Evolutionary conservation across 1,140 invertebrate genomes (phyloP).

Genomic region (Brachionus rubens): DNA sequence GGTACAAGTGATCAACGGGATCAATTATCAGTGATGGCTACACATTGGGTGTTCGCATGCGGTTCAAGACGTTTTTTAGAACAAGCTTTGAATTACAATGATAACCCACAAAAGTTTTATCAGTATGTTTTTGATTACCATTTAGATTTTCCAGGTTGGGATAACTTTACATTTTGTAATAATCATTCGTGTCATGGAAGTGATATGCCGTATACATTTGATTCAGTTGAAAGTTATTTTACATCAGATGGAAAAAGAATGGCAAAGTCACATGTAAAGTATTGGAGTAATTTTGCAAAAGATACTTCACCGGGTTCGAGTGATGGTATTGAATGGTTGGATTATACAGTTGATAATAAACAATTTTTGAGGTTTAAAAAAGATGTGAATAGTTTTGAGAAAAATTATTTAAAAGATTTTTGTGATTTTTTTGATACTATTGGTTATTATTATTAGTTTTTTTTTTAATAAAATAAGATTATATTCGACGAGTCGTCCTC

Average conservation of each 20-base stretch:
- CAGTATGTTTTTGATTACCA: constrained; percentile 37
- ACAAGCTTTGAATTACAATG: constrained; percentile 9
- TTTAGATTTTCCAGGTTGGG: constrained; percentile 43
- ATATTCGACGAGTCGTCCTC: too few species aligned
- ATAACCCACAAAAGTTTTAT: not conserved
- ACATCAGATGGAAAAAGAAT: constrained; percentile 49
- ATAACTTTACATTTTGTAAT: constrained; percentile 43
- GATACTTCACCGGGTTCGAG: not conserved
- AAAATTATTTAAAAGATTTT: constrained; percentile 7
- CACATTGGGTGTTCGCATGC: constrained; percentile 45
- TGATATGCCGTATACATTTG: constrained; percentile 43
- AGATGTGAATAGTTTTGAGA: not conserved
- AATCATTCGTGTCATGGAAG: constrained; percentile 41
- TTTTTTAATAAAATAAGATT: not conserved
- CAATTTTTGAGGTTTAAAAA: constrained; percentile 3
- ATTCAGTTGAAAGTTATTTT: not conserved
- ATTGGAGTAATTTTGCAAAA: constrained; percentile 55
- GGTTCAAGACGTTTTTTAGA: constrained; percentile 37
- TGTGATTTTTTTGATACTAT: constrained; percentile 46
- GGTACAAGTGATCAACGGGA: constrained; percentile 4
- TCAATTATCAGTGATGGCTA: not conserved
- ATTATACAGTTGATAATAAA: not conserved
- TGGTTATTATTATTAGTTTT: constrained; percentile 38
- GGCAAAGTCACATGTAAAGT: constrained; percentile 49
- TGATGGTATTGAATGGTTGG: not conserved